Base-by-base conservation (phyloP, 2,888 invertebrate species). In the Orthosia gracilis region DNA sequence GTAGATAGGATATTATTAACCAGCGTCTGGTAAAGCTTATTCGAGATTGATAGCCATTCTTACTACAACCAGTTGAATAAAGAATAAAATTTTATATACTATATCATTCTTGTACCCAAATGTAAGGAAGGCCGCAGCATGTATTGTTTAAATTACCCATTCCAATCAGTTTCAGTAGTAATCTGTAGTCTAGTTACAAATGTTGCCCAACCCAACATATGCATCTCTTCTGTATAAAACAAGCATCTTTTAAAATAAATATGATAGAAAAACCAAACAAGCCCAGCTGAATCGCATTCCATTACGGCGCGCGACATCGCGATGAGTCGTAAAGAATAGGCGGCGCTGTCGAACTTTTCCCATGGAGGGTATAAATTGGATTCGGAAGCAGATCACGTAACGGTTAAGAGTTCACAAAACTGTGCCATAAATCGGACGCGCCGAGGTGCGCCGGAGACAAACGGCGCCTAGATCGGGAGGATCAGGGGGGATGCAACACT, bases 371-470 rank as follows among this genome's bases (percentile, higher is more conserved):
- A 96, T 96, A 96, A 96, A 96, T 96, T 95, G 94, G 95, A 93
- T 95, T 95, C 96, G 95, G 96, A 96, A 96, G 94, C 96, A 94
- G 96, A 96, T 96, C 96, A 96, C 96, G 96, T 96, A 96, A 96
- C 95, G 95, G 95, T 95, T 96, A 95, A 95, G 95, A 96, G 96
- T 96, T 96, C 96, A 95, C 96, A 96, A 96, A 96, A 96, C 95
- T 96, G 96, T 94, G 95, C 96, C 92, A 95, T 96, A 96, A 96
- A 96, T 96, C 95, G 95, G 95, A 95, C 94, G 94, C 95, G 94
- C 93, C 91, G 94, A 96, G 96, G 96, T 96, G 96, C 95, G 94
- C 95, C 89, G 93, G 96, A 96, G 96, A 96, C 96, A 96, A 96
- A 96, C 95, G 95, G 94, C 94, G 94, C 93, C 93, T 91, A 90